Conservation (phyloP, 2,888 invertebrate species). For the Drosophila paracracens region DNA sequence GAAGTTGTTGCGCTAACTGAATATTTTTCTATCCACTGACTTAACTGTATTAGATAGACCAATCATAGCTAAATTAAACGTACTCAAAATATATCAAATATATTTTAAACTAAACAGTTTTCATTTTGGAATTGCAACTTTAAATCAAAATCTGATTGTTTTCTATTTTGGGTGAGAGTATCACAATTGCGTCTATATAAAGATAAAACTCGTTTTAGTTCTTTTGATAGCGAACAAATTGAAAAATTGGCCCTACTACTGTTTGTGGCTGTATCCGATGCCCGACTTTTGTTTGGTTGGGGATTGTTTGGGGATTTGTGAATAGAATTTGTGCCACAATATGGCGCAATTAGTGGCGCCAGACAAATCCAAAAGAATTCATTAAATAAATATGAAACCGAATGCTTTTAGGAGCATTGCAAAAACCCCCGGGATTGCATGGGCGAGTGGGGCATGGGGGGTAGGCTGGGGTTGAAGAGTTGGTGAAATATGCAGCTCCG, state of each 20-base stretch:
- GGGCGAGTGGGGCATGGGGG: neutral
- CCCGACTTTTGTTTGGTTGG: conserved; percentile 37
- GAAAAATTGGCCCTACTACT: conserved; percentile 40
- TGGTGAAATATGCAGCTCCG: conserved; percentile 18
- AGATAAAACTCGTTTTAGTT: conserved; percentile 6
- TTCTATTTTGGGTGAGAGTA: conserved; percentile 19
- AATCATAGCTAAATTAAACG: neutral
- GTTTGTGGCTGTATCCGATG: conserved; percentile 18
- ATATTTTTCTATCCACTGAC: neutral
- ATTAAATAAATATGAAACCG: conserved; percentile 70
- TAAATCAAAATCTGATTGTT: neutral
- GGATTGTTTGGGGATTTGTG: conserved; percentile 69
- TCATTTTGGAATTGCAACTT: neutral
- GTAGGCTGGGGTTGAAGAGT: too few relatives aligned
- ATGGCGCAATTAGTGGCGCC: conserved; percentile 64
- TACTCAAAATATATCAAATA: neutral
- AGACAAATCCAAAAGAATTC: conserved; percentile 43
- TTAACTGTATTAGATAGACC: neutral
- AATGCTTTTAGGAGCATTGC: conserved; percentile 58
- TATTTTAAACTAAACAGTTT: neutral
- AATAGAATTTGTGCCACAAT: conserved; percentile 58
- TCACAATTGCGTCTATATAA: neutral
- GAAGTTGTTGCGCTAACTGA: neutral
- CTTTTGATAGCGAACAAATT: conserved; percentile 46
- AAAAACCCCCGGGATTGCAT: conserved; percentile 9